Evolutionary conservation across 2,888 invertebrate species (phyloP).

Genomic region (Creontiades dilutus): DNA sequence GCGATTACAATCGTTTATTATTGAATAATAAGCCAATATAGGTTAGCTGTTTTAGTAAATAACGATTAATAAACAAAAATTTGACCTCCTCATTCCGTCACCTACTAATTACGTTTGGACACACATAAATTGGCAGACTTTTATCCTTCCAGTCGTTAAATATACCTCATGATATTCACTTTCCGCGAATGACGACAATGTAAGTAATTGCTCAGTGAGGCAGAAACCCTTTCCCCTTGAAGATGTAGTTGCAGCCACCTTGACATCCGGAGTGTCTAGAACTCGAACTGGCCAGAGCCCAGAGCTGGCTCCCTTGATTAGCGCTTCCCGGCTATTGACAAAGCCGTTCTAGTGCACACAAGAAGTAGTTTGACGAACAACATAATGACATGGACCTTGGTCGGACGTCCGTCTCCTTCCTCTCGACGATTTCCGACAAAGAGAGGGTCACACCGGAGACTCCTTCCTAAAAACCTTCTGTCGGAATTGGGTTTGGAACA

Average conservation of each 20-base stretch:
- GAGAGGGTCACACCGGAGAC: neutral
- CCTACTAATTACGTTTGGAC: no score
- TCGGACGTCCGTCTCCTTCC: neutral
- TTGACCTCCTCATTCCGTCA: no score
- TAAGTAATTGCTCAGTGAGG: no score
- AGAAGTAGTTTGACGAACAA: constrained; percentile 9
- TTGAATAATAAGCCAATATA: no score
- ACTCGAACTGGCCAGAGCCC: neutral
- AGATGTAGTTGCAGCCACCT: constrained; percentile 10
- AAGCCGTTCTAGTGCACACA: constrained; percentile 15
- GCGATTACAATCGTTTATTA: no score
- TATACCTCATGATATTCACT: no score
- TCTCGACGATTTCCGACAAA: neutral
- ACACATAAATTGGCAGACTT: no score
- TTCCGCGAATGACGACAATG: no score
- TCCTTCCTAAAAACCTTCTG: neutral
- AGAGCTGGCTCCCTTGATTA: neutral
- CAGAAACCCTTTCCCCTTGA: neutral
- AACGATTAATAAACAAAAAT: no score
- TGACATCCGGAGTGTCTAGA: neutral
- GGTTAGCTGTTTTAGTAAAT: no score
- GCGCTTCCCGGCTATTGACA: constrained; percentile 10
- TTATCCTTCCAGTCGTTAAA: no score
- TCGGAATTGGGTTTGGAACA: neutral
- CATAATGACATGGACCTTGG: neutral